A percentile compares a stretch with the other conserved stretches of the same genome.
phyloP scores from a whole-genome alignment of 2,113 vertebrate genomes.

The Notothenia coriiceps region DNA sequence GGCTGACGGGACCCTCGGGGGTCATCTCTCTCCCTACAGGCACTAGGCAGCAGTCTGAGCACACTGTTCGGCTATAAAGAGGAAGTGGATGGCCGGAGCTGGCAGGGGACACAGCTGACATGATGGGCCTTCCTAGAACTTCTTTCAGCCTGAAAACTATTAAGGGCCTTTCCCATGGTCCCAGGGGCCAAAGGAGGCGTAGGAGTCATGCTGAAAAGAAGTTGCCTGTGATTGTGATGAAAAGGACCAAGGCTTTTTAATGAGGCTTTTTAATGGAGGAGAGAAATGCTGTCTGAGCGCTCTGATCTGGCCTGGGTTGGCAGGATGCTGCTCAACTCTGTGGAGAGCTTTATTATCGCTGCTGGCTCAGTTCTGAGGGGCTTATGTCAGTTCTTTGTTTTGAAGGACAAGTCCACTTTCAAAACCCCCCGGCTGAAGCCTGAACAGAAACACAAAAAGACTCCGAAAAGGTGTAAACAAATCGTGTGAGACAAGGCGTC shows the following conservation, averaged over 20 bases:
- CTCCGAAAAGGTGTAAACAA: slow-evolving; percentile 39
- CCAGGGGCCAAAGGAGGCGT: slow-evolving; percentile 47
- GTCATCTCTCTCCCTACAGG: slow-evolving; percentile 19
- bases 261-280: slow-evolving; percentile 68
- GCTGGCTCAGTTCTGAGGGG: slow-evolving; percentile 43
- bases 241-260: slow-evolving; percentile 58
- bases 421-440: slow-evolving; percentile 25
- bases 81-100: slow-evolving; percentile 49
- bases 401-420: slow-evolving; percentile 63
- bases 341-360: slow-evolving; percentile 56
- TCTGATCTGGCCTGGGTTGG: slow-evolving; percentile 57
- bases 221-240: slow-evolving; percentile 58
- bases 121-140: slow-evolving; percentile 67
- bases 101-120: slow-evolving; percentile 56
- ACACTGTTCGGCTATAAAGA: slow-evolving; percentile 6
- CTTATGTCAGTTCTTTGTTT: slow-evolving; percentile 65
- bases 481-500: slow-evolving; percentile 26
- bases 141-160: slow-evolving; percentile 56
- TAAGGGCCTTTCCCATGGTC: slow-evolving; percentile 72
- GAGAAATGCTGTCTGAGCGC: slow-evolving; percentile 58
- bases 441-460: slow-evolving; percentile 20
- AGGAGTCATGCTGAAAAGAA: slow-evolving; percentile 55
- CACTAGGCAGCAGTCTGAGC: slow-evolving; percentile 28
- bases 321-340: slow-evolving; percentile 33
- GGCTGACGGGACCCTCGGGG: slow-evolving; percentile 23